Evolutionary conservation across 2,797 vertebrate species (phyloP).

Genomic region (Lacerta viridis): DNA sequence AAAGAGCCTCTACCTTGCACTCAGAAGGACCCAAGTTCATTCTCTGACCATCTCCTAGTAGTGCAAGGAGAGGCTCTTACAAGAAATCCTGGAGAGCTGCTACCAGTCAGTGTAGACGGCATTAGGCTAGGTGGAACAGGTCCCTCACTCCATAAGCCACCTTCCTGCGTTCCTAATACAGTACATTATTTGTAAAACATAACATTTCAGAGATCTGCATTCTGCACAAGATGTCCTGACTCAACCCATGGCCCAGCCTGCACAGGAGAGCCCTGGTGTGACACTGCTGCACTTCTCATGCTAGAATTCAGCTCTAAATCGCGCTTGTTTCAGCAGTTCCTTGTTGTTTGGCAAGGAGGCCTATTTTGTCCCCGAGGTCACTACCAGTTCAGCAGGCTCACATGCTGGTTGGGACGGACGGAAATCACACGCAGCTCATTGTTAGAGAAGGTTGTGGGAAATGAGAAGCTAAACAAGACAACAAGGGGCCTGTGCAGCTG

Average conservation of each 20-base stretch:
- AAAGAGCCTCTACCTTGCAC: no score
- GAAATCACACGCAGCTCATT: slow-evolving; percentile 23
- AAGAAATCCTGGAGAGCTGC: no score
- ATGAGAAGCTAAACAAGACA: neutral
- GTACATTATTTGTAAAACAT: neutral
- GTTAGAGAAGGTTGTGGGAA: slow-evolving; percentile 37
- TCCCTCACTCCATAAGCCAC: no score
- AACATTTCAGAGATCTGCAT: neutral
- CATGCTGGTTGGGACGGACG: slow-evolving; percentile 16
- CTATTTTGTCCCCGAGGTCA: slow-evolving; percentile 42
- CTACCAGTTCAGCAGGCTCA: slow-evolving; percentile 34
- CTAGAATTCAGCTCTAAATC: slow-evolving; percentile 2
- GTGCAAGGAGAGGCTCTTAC: no score
- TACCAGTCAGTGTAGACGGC: no score
- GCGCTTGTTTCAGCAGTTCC: slow-evolving; percentile 35
- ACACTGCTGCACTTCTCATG: neutral
- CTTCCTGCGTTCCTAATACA: no score
- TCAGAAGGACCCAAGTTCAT: no score
- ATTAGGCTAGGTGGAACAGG: no score
- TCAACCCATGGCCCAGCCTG: neutral
- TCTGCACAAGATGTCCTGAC: neutral
- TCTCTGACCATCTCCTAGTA: no score
- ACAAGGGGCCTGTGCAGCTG: slow-evolving; percentile 22
- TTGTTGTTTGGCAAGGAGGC: slow-evolving; percentile 18
- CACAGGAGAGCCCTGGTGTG: neutral